A percentile compares a stretch with the other conserved stretches of the same genome.
Evolutionary conservation across 1,140 invertebrate species (phyloP).

Genomic region (Zaprionus camerounensis): DNA sequence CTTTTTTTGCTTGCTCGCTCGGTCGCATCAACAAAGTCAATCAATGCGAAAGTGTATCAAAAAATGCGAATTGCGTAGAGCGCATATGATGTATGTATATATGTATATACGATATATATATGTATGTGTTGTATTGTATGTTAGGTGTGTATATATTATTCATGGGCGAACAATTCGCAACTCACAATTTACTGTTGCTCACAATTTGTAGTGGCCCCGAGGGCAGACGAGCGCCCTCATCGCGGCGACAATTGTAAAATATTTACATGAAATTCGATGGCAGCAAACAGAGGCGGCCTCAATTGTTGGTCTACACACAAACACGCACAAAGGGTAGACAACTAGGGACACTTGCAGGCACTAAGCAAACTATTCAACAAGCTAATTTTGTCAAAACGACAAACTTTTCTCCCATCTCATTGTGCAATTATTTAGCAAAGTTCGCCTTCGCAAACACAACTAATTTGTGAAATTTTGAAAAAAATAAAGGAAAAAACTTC

Average conservation of each 20-base stretch:
- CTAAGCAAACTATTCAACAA: slow-evolving; percentile 4
- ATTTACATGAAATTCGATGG: slow-evolving; percentile 24
- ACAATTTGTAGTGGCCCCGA: slow-evolving; percentile 7
- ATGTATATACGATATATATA: neutral
- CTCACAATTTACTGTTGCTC: neutral
- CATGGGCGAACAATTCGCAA: neutral
- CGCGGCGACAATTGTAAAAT: slow-evolving; percentile 15
- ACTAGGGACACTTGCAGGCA: neutral
- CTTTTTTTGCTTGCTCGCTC: neutral
- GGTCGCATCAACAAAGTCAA: neutral
- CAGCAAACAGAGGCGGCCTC: slow-evolving; percentile 11
- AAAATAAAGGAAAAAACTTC: neutral
- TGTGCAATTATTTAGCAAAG: slow-evolving; percentile 8
- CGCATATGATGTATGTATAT: no score
- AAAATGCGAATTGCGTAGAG: neutral
- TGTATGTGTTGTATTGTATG: neutral
- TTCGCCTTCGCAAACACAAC: slow-evolving; percentile 1
- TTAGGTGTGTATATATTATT: slow-evolving; percentile 1
- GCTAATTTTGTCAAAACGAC: neutral
- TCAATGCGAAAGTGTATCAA: slow-evolving; percentile 1
- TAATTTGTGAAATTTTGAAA: neutral
- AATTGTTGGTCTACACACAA: slow-evolving; percentile 9
- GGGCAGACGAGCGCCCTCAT: slow-evolving; percentile 14
- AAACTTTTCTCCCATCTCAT: neutral
- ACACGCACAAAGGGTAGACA: neutral